Percentiles rank a stretch among this genome's conserved stretches.
phyloP scores from a whole-genome alignment of 2,888 invertebrate genomes.

The Chalcosyrphus nemorum region DNA sequence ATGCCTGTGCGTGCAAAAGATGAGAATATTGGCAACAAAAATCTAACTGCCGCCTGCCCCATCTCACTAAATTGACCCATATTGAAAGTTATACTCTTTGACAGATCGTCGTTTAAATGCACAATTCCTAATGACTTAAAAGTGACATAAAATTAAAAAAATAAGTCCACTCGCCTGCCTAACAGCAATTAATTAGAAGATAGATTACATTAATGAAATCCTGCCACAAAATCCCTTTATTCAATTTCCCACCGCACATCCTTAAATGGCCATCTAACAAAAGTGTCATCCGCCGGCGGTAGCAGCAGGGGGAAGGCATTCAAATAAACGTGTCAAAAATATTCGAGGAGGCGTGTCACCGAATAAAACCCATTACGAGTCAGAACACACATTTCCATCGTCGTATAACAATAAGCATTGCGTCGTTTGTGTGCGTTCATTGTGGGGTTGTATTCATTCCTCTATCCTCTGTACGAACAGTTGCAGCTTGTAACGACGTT shows the following conservation, averaged over 20 bases:
- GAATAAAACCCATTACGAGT: slow-evolving; percentile 71
- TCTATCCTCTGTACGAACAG: slow-evolving; percentile 26
- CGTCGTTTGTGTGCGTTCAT: slow-evolving; percentile 12
- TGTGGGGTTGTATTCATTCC: slow-evolving; percentile 23
- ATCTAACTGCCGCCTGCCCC: background rate
- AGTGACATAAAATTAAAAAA: slow-evolving; percentile 23
- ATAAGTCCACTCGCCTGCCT: background rate
- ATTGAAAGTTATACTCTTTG: slow-evolving; percentile 19
- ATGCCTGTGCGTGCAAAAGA: background rate
- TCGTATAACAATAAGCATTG: slow-evolving; percentile 55
- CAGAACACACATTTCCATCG: slow-evolving; percentile 60
- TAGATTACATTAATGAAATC: slow-evolving; percentile 66
- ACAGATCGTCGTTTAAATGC: slow-evolving; percentile 21
- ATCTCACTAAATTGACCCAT: slow-evolving; percentile 10
- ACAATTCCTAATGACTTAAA: background rate
- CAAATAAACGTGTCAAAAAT: slow-evolving; percentile 69
- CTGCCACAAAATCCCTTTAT: slow-evolving; percentile 63
- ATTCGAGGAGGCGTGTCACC: slow-evolving; percentile 71
- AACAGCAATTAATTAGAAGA: slow-evolving; percentile 65
- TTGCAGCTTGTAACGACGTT: slow-evolving; percentile 61
- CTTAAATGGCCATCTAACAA: slow-evolving; percentile 64
- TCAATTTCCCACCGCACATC: slow-evolving; percentile 67
- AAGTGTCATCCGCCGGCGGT: slow-evolving; percentile 54
- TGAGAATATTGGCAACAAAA: background rate
- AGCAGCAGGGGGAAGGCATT: slow-evolving; percentile 51